Percentiles rank a stretch among this genome's conserved stretches.
These are phyloP conservation scores for Muricea muricata DNA, from an alignment of 92 coral and sea anemone species.

Conservation along the genomic window DNA sequence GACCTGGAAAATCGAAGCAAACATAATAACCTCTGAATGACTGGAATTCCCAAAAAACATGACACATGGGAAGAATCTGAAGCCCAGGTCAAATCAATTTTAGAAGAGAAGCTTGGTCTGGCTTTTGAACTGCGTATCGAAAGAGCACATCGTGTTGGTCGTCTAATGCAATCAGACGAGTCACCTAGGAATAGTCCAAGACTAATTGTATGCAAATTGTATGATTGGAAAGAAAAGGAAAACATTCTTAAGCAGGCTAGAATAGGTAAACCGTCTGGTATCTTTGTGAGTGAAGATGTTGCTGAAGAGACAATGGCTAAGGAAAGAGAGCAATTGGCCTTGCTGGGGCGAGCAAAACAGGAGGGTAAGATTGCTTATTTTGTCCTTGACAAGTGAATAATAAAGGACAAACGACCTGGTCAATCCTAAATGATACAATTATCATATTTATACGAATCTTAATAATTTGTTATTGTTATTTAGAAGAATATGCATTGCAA, in stretches of 20 bases:
- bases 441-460: too few relatives aligned
- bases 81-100: slow-evolving; percentile 38
- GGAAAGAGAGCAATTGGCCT: background rate
- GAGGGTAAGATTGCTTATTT: background rate
- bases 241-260: background rate
- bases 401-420: background rate
- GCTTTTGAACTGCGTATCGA: background rate
- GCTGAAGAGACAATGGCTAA: background rate
- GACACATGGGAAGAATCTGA: slow-evolving; percentile 63
- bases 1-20: slow-evolving; percentile 49
- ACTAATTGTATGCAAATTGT: background rate
- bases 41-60: slow-evolving; percentile 51
- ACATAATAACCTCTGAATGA: slow-evolving; percentile 47
- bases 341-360: background rate
- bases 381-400: background rate
- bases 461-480: too few relatives aligned
- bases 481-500: too few relatives aligned
- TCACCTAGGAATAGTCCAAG: slow-evolving; percentile 24
- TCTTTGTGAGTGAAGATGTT: background rate
- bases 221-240: slow-evolving; percentile 6
- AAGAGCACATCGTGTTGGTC: background rate
- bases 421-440: too few relatives aligned
- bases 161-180: background rate
- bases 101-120: slow-evolving; percentile 50
- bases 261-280: background rate